Base-by-base conservation (phyloP, 2,113 vertebrate genomes). In the Hemicordylus capensis region DNA sequence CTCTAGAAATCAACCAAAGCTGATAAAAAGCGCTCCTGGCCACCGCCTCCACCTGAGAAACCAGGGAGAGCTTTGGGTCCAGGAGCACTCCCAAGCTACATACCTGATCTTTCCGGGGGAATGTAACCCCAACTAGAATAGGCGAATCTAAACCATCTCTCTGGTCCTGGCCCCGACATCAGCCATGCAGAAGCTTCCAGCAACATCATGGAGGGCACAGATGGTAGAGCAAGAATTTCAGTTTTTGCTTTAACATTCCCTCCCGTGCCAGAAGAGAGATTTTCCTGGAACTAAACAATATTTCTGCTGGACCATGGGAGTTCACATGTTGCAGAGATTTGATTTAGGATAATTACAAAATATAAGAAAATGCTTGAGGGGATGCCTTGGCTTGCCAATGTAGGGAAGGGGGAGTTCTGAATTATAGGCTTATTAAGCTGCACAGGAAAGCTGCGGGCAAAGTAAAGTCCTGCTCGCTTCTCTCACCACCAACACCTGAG, bases 131-230 rank as follows among this genome's bases (percentile, higher is more conserved):
- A n/a, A n/a, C n/a, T n/a, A n/a, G n/a, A n/a, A n/a, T n/a, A n/a
- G n/a, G n/a, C n/a, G n/a, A n/a, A n/a, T n/a, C n/a, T n/a, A n/a
- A n/a, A n/a, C n/a, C n/a, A n/a, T n/a, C n/a, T n/a, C n/a, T n/a
- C n/a, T n/a, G n/a, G n/a, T n/a, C n/a, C n/a, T n/a, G n/a, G n/a
- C n/a, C n/a, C n/a, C n/a, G 79, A 46, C 2, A 83, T 31, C 39
- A 73, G 61, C 85, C 42, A 12, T 2, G 1, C 1, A 20, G 63
- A 59, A 81, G 80, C 66, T 12, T 0, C 24, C 83, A 34, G 76
- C n/a, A 64, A 66, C 64, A 61, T 81, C 84, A 88, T 66, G 83
- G 79, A 87, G 76, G 83, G 76, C 89, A 64, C 80, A 90, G 76
- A 88, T 84, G 58, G 81, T 72, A 89, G 8, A 61, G 51, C 15